Evolutionary conservation across 2,113 vertebrate species (phyloP), one percentile per base, ranked within the genome.

Genomic region (Hipposideros armiger): DNA sequence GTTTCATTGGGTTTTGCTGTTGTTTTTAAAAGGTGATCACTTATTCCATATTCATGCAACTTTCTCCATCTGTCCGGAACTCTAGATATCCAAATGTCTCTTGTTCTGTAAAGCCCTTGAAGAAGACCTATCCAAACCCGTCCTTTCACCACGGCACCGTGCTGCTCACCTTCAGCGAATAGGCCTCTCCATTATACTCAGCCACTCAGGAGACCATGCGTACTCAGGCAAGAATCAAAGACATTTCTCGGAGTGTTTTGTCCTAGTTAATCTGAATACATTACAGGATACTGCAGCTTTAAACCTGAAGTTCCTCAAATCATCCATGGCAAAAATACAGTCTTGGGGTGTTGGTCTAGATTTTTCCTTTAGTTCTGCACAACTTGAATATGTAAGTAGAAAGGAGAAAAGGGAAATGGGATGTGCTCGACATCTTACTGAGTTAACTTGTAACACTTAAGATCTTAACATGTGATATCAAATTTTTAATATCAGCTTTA

Each of bases 401-500:
- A 93, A 83, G 52, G 91, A 42, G 17, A 64, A 91, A 91, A 54
- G 13, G 30, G n/a, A 77, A 88, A 50, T 36, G 42, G 32, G 67
- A 52, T 85, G 90, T 78, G 16, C 72, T 93, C 4, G 8, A 86
- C 40, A 83, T 74, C 32, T 95, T 93, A 93, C 28, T 81, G 28
- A 94, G 91, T 92, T 97, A 96, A 91, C 36, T 92, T 3, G 28
- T 30, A 78, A 82, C 22, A 94, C 47, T 90, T 77, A 92, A 88
- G 40, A 93, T 42, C 66, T 30, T 91, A 93, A 56, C 42, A 70
- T n/a, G 36, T 64, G 62, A 94, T 62, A 89, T 56, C 36, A 83
- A 78, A 80, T 11, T 94, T 93, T 95, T 94, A 95, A 26, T 88
- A 91, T 87, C n/a, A 95, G 56, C 36, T 86, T 96, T 89, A 91